phyloP scores from a whole-genome alignment of 2,888 invertebrate genomes.

The Drosophila anomalipes region DNA sequence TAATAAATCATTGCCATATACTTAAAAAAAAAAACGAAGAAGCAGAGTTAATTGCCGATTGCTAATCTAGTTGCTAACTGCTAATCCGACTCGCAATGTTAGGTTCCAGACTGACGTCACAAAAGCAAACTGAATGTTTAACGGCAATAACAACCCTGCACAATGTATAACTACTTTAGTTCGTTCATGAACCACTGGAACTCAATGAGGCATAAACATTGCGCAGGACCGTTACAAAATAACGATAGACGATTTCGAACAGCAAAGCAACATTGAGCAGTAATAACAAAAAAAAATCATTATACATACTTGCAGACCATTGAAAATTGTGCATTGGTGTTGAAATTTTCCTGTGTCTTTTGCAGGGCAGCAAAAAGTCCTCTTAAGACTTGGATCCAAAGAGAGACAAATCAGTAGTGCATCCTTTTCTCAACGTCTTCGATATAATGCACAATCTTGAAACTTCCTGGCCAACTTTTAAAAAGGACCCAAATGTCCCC shows the following conservation, averaged over 20 bases:
- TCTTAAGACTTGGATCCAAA: neutral
- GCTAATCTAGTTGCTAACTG: neutral
- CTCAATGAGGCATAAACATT: neutral
- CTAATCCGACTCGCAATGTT: neutral
- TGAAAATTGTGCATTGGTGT: slow-evolving; percentile 3
- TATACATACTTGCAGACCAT: slow-evolving; percentile 6
- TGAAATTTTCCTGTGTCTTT: neutral
- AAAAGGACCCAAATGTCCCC: neutral
- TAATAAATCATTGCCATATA: neutral
- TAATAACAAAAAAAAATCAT: slow-evolving; percentile 11
- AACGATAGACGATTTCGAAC: slow-evolving; percentile 2
- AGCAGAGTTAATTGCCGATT: neutral
- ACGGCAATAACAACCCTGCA: neutral
- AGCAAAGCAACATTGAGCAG: slow-evolving; percentile 7
- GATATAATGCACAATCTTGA: slow-evolving; percentile 39
- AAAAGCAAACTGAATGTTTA: neutral
- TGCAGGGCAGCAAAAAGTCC: neutral
- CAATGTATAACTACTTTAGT: neutral
- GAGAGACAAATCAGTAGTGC: neutral
- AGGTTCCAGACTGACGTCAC: neutral
- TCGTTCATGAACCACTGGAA: neutral
- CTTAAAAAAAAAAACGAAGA: neutral
- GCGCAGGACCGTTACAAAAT: slow-evolving; percentile 8
- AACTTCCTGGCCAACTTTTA: slow-evolving; percentile 35
- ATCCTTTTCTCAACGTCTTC: slow-evolving; percentile 19